Conservation (phyloP, 1,140 invertebrate genomes). For the Zaprionus capensis region DNA sequence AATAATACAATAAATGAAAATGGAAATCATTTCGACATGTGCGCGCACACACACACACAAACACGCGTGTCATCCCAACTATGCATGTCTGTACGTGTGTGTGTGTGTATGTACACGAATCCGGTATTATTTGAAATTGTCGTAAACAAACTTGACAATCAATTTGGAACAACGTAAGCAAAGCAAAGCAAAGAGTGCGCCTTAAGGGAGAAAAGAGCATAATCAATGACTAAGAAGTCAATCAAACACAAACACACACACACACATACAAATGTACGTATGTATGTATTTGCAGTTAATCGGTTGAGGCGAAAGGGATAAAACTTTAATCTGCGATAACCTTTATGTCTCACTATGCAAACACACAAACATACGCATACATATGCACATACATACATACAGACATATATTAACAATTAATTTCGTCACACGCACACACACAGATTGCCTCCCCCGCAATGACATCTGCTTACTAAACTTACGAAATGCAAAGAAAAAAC, state of each 20-base stretch:
- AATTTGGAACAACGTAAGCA: conserved; percentile 50
- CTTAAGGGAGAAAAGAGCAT: conserved; percentile 15
- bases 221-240: conserved; percentile 33
- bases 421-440: not conserved
- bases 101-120: conserved; percentile 9
- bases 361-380: conserved; percentile 16
- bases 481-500: conserved; percentile 33
- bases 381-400: conserved; percentile 3
- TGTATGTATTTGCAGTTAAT: not conserved
- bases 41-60: conserved; percentile 13
- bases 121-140: conserved; percentile 46
- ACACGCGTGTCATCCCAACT: not conserved
- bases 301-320: not conserved
- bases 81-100: not conserved
- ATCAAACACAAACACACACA: conserved; percentile 18
- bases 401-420: conserved; percentile 1
- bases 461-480: conserved; percentile 37
- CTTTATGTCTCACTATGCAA: not conserved
- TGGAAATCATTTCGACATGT: conserved; percentile 57
- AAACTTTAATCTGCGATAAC: not conserved
- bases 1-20: conserved; percentile 58
- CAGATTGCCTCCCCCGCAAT: conserved; percentile 11
- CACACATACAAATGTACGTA: conserved; percentile 13
- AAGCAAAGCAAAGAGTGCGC: not conserved
- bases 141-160: conserved; percentile 67